These are phyloP conservation scores for Dynastes tityus DNA, from an alignment of 2,888 invertebrate species.

Conservation along the genomic window DNA sequence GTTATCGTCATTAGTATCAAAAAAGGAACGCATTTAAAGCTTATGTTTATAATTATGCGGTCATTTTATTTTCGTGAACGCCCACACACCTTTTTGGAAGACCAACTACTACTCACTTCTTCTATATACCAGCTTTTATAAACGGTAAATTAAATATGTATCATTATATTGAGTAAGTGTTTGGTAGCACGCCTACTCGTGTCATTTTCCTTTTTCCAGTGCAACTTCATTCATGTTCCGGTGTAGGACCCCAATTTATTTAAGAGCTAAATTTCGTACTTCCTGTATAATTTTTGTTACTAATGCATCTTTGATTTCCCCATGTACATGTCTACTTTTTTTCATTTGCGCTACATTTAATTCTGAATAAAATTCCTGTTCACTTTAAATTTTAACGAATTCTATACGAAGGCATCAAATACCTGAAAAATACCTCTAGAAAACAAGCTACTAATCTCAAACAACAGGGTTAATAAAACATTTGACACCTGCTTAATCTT, in stretches of 20 bases:
- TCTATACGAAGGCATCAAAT: neutral
- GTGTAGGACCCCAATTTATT: constrained; percentile 51
- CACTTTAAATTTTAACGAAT: too few species aligned
- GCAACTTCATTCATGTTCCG: constrained; percentile 62
- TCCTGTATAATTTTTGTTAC: constrained; percentile 63
- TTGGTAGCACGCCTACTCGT: constrained; percentile 60
- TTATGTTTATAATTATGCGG: constrained; percentile 59
- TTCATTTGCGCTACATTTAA: constrained; percentile 19
- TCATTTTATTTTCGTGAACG: constrained; percentile 59
- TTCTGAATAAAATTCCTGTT: neutral
- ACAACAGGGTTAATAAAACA: constrained; percentile 60
- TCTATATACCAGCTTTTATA: constrained; percentile 56
- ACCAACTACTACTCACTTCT: constrained; percentile 51
- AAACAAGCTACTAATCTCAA: constrained; percentile 24
- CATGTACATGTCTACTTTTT: constrained; percentile 20
- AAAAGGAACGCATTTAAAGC: constrained; percentile 55
- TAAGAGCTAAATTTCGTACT: constrained; percentile 58
- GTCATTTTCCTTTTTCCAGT: constrained; percentile 64
- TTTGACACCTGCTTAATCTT: constrained; percentile 62
- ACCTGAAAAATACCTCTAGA: constrained; percentile 22
- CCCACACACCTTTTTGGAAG: constrained; percentile 59
- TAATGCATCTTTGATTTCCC: constrained; percentile 63
- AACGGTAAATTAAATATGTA: constrained; percentile 65
- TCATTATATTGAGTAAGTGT: constrained; percentile 63
- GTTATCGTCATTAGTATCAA: constrained; percentile 59